These are phyloP conservation scores for Lapara coniferarum DNA, from an alignment of 2,888 invertebrate species.

Conservation along the genomic window DNA sequence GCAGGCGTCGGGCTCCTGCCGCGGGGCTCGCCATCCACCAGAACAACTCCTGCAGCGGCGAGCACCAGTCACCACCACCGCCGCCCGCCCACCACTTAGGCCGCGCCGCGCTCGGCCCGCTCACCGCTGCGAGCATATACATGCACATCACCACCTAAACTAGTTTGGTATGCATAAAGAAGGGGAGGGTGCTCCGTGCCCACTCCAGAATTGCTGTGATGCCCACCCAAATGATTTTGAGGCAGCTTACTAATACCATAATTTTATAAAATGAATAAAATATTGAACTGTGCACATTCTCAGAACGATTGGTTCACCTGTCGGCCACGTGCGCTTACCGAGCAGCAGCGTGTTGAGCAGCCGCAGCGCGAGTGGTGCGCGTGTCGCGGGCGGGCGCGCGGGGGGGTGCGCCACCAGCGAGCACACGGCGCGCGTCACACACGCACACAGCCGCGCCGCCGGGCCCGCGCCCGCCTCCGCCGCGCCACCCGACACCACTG, in stretches of 20 bases:
- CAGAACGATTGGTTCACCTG: no score
- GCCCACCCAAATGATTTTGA: no score
- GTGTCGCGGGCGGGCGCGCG: constrained; percentile 44
- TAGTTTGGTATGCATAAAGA: no score
- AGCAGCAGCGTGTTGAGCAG: constrained; percentile 79
- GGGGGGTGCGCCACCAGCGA: constrained; percentile 64
- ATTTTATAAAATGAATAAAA: no score
- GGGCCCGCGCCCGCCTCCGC: constrained; percentile 59
- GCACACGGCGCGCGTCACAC: constrained; percentile 77
- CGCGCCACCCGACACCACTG: constrained; percentile 59
- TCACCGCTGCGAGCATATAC: constrained; percentile 51
- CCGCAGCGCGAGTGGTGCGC: constrained; percentile 69
- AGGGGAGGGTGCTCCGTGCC: no score
- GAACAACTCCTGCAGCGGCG: constrained; percentile 64
- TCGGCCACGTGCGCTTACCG: no score
- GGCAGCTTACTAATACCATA: no score
- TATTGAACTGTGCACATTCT: no score
- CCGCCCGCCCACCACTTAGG: constrained; percentile 62
- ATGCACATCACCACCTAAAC: not conserved
- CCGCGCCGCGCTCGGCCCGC: constrained; percentile 44
- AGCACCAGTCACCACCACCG: constrained; percentile 56
- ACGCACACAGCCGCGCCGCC: constrained; percentile 76
- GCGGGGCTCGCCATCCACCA: constrained; percentile 67
- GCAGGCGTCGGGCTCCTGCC: constrained; percentile 53
- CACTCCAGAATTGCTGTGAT: no score